Percentiles rank a stretch among this genome's conserved stretches.
These are phyloP conservation scores for Strigamia transsilvanica DNA, from an alignment of 2,888 invertebrate genomes.

Conservation along the genomic window DNA sequence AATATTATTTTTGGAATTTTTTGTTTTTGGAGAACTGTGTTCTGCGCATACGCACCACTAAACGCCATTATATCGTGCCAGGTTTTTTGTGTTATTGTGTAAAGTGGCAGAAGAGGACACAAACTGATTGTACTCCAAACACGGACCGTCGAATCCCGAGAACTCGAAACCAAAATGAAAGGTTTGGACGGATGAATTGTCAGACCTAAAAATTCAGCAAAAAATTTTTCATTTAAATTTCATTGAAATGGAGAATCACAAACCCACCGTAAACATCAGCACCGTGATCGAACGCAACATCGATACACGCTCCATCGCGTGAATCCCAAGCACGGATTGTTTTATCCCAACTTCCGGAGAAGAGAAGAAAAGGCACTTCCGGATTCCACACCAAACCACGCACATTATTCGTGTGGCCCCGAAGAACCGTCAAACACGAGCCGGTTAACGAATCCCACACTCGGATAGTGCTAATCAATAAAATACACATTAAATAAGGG, in stretches of 20 bases:
- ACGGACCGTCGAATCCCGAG: conserved; percentile 65
- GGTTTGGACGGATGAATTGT: conserved; percentile 64
- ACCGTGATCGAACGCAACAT: conserved; percentile 64
- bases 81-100: conserved; percentile 62
- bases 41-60: not conserved
- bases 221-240: conserved; percentile 3
- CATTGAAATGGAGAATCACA: not conserved
- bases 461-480: conserved; percentile 59
- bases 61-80: conserved; percentile 60
- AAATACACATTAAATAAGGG: not conserved
- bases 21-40: no score
- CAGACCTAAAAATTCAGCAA: conserved; percentile 60
- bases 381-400: conserved; percentile 65
- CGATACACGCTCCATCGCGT: conserved; percentile 63
- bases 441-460: conserved; percentile 65
- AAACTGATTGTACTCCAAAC: conserved; percentile 64
- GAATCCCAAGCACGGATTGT: conserved; percentile 65
- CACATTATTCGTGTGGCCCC: conserved; percentile 64
- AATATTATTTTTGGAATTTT: no score
- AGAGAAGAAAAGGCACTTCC: conserved; percentile 64
- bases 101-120: conserved; percentile 63
- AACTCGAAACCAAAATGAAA: conserved; percentile 65
- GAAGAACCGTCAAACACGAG: conserved; percentile 62
- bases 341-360: conserved; percentile 66
- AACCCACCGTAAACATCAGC: conserved; percentile 66